phyloP scores from a whole-genome alignment of 2,113 vertebrate species.

The Lagopus muta region DNA sequence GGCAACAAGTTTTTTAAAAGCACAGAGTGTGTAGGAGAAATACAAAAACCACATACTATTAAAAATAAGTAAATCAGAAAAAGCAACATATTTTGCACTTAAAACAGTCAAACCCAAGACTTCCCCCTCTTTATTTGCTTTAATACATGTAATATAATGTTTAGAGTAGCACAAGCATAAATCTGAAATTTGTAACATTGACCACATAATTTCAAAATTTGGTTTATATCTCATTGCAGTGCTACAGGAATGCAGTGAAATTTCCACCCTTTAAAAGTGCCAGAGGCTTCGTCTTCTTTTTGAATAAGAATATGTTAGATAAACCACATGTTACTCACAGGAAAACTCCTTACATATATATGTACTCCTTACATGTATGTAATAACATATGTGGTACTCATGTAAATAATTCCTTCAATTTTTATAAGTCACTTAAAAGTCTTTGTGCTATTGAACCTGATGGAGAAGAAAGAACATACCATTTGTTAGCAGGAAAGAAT shows the following conservation, averaged over 20 bases:
- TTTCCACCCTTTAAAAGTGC: not conserved
- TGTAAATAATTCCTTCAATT: not conserved
- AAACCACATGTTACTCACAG: rapidly evolving
- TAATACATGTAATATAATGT: not conserved
- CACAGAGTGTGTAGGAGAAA: not conserved
- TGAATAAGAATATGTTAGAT: not conserved
- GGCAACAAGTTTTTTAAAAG: not conserved
- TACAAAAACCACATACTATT: not conserved
- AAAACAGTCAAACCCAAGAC: not conserved
- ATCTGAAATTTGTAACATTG: not conserved
- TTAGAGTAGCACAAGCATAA: not conserved
- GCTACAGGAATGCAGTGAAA: not conserved
- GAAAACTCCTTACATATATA: not conserved
- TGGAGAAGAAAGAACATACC: not conserved
- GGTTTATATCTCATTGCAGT: not conserved
- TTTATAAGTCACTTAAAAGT: not conserved
- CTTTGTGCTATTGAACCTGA: not conserved
- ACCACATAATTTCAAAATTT: not conserved
- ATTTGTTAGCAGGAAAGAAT: not conserved
- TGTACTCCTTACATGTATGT: too few relatives aligned
- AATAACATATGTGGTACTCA: rapidly evolving
- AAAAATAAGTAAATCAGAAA: not conserved
- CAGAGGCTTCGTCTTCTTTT: not conserved
- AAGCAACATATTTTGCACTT: not conserved
- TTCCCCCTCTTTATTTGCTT: not conserved